Percentiles rank a stretch among this genome's conserved stretches.
These are phyloP conservation scores for Mystacornis crossleyi DNA, from an alignment of 2,113 vertebrate genomes.

Conservation along the genomic window DNA sequence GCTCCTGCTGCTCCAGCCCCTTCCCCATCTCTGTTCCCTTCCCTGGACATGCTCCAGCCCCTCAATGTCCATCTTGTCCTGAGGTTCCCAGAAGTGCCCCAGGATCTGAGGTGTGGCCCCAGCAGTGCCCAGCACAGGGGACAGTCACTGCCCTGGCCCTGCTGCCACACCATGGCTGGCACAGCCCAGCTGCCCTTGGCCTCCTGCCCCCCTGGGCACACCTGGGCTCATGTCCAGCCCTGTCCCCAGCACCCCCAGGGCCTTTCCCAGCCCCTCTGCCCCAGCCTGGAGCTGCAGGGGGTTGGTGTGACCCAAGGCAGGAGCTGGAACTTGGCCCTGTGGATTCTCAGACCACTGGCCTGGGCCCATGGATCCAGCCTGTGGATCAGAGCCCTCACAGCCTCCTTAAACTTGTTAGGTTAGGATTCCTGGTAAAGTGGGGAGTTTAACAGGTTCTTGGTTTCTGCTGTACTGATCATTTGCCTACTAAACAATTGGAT, in stretches of 20 bases:
- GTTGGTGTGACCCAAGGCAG: background rate
- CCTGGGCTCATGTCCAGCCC: background rate
- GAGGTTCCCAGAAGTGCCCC: too few relatives aligned
- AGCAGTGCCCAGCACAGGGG: background rate
- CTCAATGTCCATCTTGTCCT: background rate
- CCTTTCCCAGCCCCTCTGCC: background rate
- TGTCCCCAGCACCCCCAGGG: background rate
- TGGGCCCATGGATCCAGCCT: background rate
- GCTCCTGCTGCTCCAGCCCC: background rate
- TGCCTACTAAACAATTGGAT: background rate
- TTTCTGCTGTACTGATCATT: background rate
- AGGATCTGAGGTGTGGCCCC: background rate
- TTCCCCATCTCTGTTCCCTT: background rate
- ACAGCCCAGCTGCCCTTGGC: background rate
- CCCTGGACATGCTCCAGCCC: background rate
- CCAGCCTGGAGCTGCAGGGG: background rate
- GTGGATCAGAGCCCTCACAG: background rate
- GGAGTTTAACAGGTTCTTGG: background rate
- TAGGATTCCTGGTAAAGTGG: background rate
- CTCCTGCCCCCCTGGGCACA: background rate
- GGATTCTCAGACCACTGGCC: rapidly evolving
- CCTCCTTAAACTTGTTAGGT: background rate
- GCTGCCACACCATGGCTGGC: background rate
- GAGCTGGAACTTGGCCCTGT: rapidly evolving
- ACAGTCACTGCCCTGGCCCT: background rate